Percentiles rank a stretch among this genome's conserved stretches.
These are phyloP conservation scores for Macroteleia sp. DNA, from an alignment of 2,888 invertebrate genomes.

Conservation along the genomic window DNA sequence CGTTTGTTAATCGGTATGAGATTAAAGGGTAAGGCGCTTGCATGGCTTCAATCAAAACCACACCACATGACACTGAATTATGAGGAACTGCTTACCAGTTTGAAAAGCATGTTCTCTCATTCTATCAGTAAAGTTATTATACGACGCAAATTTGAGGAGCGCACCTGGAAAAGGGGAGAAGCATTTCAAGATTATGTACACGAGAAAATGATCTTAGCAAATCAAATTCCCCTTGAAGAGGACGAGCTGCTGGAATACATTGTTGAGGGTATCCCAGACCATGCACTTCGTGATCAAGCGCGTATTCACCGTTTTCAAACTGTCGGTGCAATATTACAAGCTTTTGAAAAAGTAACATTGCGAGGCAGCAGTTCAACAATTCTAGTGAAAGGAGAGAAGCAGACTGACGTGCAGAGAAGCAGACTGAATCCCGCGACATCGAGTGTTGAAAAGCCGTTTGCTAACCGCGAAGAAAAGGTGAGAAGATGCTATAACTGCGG, in stretches of 20 bases:
- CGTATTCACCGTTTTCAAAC: neutral
- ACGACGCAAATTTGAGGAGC: neutral
- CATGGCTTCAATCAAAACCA: conserved; percentile 1
- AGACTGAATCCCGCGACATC: neutral
- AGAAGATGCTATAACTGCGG: too few species aligned
- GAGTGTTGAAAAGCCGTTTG: neutral
- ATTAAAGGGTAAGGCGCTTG: neutral
- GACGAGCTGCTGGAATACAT: neutral
- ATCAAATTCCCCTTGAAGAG: neutral
- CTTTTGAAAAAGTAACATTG: neutral
- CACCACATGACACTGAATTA: neutral
- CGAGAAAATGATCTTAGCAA: neutral
- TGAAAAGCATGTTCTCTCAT: neutral
- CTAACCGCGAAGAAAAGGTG: too few species aligned
- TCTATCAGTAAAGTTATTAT: neutral
- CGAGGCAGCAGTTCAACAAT: too few species aligned
- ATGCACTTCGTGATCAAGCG: neutral
- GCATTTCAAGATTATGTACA: conserved; percentile 3
- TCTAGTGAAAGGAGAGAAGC: too few species aligned
- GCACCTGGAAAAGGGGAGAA: neutral
- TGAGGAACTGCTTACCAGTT: neutral
- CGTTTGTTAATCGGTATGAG: conserved; percentile 1
- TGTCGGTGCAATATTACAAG: neutral
- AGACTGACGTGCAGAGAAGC: neutral
- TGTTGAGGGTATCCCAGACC: neutral